Base-by-base conservation (phyloP, 1,140 invertebrate species). In the Plectrocnemia conspersa region DNA sequence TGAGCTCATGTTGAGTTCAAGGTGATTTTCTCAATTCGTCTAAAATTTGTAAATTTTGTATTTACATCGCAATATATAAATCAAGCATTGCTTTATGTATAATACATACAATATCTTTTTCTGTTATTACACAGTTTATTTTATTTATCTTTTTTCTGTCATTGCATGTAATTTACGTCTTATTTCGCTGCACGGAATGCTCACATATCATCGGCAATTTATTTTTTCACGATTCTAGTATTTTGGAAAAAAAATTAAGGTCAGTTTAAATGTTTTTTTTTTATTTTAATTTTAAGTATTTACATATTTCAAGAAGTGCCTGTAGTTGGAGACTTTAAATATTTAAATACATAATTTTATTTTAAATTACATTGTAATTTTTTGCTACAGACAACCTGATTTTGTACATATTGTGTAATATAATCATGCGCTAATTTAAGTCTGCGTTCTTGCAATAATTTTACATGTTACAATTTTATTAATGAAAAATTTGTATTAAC, bases 161-260 rank as follows among this genome's bases (percentile, higher is more conserved):
- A 45, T 61, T 61, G 59, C 59, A 61, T 61, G 59, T 61, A 45
- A 33, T 58, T 48, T 58, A 50, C 58, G 59, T 63, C 54, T 46
- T 52, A 40, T 56, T 45, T 56, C n/a, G 38, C 56, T 45, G 56
- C 52, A 62, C 48, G 56, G 48, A 50, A 47, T 53, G 48, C 29
- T 55, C 60, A 25, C 46, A 41, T 50, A 49, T 45, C 32, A 46
- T 44, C 47, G 19, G 15, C 38, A 32, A 41, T 23, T 52, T 40
- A 52, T 24, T 32, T 42, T 65, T 71, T 67, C 68, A 68, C 64
- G 69, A 70, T 68, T 69, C 71, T 79, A 85, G 83, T 74, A 86
- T 86, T 75, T 74, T 84, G 79, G 84, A 86, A 76, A 86, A 82
- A 75, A 85, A 84, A 77, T 82, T 84, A 72, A 82, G 84, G 84